phyloP scores from a whole-genome alignment of 2,888 invertebrate species.

The Antheraea assamensis region DNA sequence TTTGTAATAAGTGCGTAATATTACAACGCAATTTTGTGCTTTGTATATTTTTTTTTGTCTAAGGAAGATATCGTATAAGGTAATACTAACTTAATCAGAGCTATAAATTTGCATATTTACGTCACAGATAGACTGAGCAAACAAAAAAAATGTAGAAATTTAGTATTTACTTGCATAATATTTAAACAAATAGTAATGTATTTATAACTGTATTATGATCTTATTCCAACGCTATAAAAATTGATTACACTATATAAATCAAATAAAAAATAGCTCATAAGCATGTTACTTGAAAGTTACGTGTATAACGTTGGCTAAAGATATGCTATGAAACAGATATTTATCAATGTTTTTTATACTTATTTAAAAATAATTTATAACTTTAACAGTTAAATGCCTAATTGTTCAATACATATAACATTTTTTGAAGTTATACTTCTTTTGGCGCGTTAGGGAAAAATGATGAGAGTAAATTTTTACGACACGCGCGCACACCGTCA shows the following conservation, averaged over 20 bases:
- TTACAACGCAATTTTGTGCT: background rate
- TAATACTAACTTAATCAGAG: slow-evolving; percentile 39
- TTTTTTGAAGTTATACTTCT: too few species aligned
- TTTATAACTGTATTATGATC: background rate
- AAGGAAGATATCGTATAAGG: background rate
- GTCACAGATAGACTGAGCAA: slow-evolving; percentile 52
- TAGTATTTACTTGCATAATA: slow-evolving; percentile 45
- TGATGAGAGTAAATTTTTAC: too few species aligned
- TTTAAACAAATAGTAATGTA: slow-evolving; percentile 30
- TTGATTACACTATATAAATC: slow-evolving; percentile 2
- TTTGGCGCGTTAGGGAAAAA: too few species aligned
- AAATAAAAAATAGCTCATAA: background rate
- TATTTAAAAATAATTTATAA: background rate
- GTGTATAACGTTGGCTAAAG: background rate
- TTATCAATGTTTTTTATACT: background rate
- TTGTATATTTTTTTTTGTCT: background rate
- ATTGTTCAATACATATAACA: background rate
- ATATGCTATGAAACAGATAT: background rate
- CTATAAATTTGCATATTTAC: slow-evolving; percentile 61
- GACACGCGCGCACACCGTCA: too few species aligned
- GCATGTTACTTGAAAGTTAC: background rate
- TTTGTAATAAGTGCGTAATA: background rate
- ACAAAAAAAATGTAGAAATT: slow-evolving; percentile 42
- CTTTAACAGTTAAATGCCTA: background rate
- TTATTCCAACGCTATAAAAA: background rate